Evolutionary conservation across 2,888 invertebrate species (phyloP).

Genomic region (Chesias legatella): DNA sequence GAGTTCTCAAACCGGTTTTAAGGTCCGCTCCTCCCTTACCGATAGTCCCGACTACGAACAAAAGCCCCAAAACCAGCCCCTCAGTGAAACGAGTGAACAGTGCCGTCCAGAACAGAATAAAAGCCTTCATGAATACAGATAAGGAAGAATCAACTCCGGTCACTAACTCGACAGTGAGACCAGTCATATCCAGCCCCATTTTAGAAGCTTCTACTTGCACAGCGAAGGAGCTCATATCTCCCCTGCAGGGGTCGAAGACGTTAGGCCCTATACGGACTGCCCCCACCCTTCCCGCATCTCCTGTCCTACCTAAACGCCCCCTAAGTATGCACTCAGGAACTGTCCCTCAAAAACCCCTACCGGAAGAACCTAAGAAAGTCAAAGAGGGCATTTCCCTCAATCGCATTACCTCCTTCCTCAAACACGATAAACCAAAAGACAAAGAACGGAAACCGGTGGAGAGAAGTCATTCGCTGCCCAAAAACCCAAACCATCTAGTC

Average conservation of each 20-base stretch:
- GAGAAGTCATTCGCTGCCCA: slow-evolving; percentile 80
- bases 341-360: slow-evolving; percentile 65
- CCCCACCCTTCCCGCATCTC: slow-evolving; percentile 71
- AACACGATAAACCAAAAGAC: slow-evolving; percentile 80
- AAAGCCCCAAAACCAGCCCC: slow-evolving; percentile 60
- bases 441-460: slow-evolving; percentile 73
- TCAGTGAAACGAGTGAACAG: slow-evolving; percentile 65
- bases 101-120: slow-evolving; percentile 66
- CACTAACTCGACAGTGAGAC: slow-evolving; percentile 84
- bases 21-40: slow-evolving; percentile 84
- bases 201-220: slow-evolving; percentile 90
- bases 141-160: slow-evolving; percentile 57
- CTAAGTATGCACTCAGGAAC: slow-evolving; percentile 69
- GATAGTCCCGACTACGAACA: slow-evolving; percentile 68
- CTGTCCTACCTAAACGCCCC: slow-evolving; percentile 72
- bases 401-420: slow-evolving; percentile 87
- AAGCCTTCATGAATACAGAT: slow-evolving; percentile 64
- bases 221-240: slow-evolving; percentile 85
- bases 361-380: slow-evolving; percentile 77
- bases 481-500: slow-evolving; percentile 77
- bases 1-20: slow-evolving; percentile 67
- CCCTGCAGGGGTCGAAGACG: slow-evolving; percentile 81
- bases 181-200: slow-evolving; percentile 90
- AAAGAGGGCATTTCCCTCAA: slow-evolving; percentile 84
- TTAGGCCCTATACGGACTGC: slow-evolving; percentile 82